Evolutionary conservation across 2,888 invertebrate species (phyloP).

Genomic region (Spisula solida): DNA sequence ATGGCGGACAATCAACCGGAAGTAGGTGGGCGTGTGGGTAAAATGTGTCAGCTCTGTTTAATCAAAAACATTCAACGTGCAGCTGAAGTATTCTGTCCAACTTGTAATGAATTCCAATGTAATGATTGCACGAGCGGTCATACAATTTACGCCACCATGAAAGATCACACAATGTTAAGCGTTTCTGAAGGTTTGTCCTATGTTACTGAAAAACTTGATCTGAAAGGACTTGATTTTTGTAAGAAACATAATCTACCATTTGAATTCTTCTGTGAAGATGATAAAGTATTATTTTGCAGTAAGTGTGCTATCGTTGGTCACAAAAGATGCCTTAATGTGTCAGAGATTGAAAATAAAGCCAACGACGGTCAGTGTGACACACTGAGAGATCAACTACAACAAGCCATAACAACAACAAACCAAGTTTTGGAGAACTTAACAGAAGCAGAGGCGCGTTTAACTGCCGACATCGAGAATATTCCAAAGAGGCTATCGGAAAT

Average conservation of each 20-base stretch:
- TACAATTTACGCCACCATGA: neutral
- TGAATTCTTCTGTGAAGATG: neutral
- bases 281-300: neutral
- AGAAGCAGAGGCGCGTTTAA: neutral
- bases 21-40: neutral
- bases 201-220: neutral
- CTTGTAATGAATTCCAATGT: slow-evolving; percentile 19
- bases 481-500: neutral
- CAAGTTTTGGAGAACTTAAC: neutral
- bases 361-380: neutral
- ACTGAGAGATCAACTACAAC: neutral
- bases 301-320: neutral
- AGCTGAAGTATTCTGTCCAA: neutral
- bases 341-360: neutral
- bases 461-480: neutral
- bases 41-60: neutral
- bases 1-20: neutral
- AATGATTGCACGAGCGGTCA: neutral
- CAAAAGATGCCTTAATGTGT: neutral
- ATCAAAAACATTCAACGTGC: neutral
- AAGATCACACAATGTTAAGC: neutral
- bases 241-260: neutral
- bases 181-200: neutral
- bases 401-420: neutral
- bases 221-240: slow-evolving; percentile 19